phyloP scores from a whole-genome alignment of 2,888 invertebrate genomes.

The Acrobasis repandana region DNA sequence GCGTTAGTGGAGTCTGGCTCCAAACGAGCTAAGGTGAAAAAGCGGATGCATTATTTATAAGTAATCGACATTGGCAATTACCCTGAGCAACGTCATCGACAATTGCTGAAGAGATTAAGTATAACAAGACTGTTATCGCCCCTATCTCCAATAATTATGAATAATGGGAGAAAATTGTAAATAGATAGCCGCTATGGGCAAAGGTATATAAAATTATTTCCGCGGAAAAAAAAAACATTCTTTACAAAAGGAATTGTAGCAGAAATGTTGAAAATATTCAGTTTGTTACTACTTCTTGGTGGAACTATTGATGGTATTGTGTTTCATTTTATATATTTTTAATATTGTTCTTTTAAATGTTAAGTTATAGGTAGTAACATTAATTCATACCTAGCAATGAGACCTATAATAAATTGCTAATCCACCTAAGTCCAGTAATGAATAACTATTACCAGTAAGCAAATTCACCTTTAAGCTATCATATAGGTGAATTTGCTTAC shows the following conservation, averaged over 20 bases:
- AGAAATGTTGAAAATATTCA: conserved; percentile 1
- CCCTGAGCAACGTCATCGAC: conserved; percentile 5
- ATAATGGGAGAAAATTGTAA: conserved; percentile 17
- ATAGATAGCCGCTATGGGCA: conserved; percentile 21
- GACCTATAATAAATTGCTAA: no score
- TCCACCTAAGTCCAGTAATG: no score
- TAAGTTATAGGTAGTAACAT: no score
- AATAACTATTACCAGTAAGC: no score
- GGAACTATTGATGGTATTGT: neutral
- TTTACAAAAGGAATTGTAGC: neutral
- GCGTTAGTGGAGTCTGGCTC: neutral
- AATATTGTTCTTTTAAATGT: neutral
- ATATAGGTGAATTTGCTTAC: no score
- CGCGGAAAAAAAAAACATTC: neutral
- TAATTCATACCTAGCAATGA: no score
- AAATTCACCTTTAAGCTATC: no score
- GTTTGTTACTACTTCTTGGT: neutral
- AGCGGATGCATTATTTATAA: neutral
- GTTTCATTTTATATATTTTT: neutral
- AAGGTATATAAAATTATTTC: conserved; percentile 3
- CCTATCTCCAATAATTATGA: conserved; percentile 14
- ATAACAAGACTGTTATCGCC: conserved; percentile 12
- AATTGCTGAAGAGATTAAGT: conserved; percentile 3
- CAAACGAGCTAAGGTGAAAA: neutral
- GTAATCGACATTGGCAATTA: conserved; percentile 10